A percentile compares a stretch with the other conserved stretches of the same genome.
These are phyloP conservation scores for Himantopus leucocephalus DNA, from an alignment of 2,113 vertebrate genomes.

Conservation along the genomic window DNA sequence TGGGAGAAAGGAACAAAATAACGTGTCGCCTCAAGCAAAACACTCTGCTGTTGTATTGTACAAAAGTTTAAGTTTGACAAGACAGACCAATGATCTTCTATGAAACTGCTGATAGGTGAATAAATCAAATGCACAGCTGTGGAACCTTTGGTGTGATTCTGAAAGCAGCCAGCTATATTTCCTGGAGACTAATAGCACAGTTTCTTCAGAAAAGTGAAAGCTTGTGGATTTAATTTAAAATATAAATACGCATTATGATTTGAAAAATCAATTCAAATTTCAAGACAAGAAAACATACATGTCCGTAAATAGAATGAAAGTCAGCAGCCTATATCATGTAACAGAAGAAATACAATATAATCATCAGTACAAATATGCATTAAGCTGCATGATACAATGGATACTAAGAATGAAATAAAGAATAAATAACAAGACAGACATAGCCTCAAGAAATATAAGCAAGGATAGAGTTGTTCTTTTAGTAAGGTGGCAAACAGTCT, in stretches of 20 bases:
- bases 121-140: background rate
- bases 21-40: background rate
- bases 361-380: background rate
- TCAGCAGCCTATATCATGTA: background rate
- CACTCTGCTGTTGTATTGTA: background rate
- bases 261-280: background rate
- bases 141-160: background rate
- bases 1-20: background rate
- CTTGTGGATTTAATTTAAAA: background rate
- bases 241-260: background rate
- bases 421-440: constrained; percentile 9
- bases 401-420: background rate
- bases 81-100: background rate
- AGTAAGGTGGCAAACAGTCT: background rate
- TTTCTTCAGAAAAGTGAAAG: background rate
- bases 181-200: background rate
- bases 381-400: background rate
- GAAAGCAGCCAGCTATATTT: background rate
- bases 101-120: background rate
- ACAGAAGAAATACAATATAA: background rate
- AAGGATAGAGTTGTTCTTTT: background rate
- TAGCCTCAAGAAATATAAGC: background rate
- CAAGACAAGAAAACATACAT: background rate
- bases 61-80: background rate
- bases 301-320: background rate